Evolutionary conservation across 2,888 invertebrate species (phyloP).

Genomic region (Ommatoiulus sabulosus): DNA sequence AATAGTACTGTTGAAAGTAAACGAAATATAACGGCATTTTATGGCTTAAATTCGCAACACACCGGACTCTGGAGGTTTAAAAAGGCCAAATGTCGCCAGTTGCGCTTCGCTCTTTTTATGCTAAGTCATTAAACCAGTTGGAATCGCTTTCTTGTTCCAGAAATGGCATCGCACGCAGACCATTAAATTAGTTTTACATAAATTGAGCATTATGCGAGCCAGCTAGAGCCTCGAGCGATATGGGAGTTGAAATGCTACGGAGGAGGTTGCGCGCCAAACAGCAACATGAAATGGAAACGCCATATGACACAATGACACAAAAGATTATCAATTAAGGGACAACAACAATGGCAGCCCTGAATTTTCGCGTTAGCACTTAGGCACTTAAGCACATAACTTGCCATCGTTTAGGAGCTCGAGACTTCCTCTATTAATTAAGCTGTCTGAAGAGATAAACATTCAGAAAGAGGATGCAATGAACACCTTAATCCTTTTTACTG

Average conservation of each 20-base stretch:
- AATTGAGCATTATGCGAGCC: neutral
- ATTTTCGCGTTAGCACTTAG: neutral
- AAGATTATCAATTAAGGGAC: neutral
- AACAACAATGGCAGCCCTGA: neutral
- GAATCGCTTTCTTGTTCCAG: neutral
- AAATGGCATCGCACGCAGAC: neutral
- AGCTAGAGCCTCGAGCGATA: neutral
- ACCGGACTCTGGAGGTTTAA: neutral
- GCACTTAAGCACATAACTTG: constrained; percentile 19
- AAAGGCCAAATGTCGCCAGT: neutral
- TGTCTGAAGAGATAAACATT: neutral
- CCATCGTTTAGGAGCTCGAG: neutral
- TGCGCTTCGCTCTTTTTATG: neutral
- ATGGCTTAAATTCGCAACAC: neutral
- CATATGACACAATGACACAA: neutral
- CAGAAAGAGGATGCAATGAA: neutral
- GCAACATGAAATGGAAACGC: neutral
- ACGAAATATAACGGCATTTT: neutral
- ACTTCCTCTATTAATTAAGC: neutral
- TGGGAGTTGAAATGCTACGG: neutral
- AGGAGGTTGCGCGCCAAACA: neutral
- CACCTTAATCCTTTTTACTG: neutral
- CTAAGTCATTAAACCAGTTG: neutral
- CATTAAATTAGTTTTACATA: constrained; percentile 30
- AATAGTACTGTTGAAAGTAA: neutral